Evolutionary conservation across 2,888 invertebrate species (phyloP), one percentile per base, ranked within the genome.

Genomic region (Marronus borbonicus): DNA sequence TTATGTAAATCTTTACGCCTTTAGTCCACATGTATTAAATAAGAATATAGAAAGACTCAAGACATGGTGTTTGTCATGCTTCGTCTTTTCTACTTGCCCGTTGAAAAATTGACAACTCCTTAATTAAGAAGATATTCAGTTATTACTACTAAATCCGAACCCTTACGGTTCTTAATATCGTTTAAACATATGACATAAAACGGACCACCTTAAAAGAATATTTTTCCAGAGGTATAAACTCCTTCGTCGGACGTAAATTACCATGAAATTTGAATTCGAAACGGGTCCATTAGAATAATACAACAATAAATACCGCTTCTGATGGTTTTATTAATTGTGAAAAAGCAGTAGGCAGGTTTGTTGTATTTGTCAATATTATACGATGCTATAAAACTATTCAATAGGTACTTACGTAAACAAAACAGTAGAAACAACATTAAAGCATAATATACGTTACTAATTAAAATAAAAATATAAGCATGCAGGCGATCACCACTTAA

Each of bases 271-370:
- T 74, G n/a, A 74, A 74, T 74, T 74, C 60, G 24, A 74, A 74
- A 74, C 72, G 24, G 44, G 39, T 74, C 49, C 60, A 74, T 74
- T 74, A 74, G 62, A 74, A 74, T 74, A 60, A 74, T 74, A 74
- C 72, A 74, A 74, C 72, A 60, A 74, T 74, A 74, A 74, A 74
- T 74, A 74, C 44, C 44, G 44, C 72, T 74, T 74, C 72, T 60
- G 72, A 60, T 74, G 72, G 72, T 74, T 74, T 74, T 74, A 74
- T 74, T 74, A 74, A 74, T 74, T 74, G 72, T 60, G 72, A 60
- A 74, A 74, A 74, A 74, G 72, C 58, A 74, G 72, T 74, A 74
- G 72, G 60, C 55, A 60, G 62, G 52, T 55, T n/a, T 58, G 70
- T 39, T 58, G 72, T 49, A 44, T 60, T 60, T 74, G 60, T 74